Conservation (phyloP, 2,113 vertebrate genomes). For the Cynocephalus volans region DNA sequence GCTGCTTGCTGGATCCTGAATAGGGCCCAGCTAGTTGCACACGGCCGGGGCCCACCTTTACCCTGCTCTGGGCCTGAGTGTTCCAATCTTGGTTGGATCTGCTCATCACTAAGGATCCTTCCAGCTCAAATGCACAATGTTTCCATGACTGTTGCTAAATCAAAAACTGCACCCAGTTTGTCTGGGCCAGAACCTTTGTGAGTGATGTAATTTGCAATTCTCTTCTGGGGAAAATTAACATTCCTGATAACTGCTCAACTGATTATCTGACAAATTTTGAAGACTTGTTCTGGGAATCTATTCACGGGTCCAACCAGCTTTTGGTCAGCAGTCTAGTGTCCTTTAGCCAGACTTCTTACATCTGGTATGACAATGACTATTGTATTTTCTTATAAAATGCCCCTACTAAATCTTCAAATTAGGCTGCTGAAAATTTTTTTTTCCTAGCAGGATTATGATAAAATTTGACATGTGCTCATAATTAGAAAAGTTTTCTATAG, state of each 20-base stretch:
- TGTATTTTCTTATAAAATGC: neutral
- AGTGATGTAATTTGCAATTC: neutral
- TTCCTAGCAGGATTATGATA: neutral
- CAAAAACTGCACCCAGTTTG: neutral
- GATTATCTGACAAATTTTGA: neutral
- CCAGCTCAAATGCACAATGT: neutral
- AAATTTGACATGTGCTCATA: neutral
- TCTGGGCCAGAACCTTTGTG: neutral
- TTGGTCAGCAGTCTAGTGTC: neutral
- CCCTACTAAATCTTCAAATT: neutral
- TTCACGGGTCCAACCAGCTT: neutral
- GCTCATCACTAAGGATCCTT: neutral
- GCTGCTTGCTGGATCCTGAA: neutral
- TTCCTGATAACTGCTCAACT: neutral
- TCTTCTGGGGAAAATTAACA: neutral
- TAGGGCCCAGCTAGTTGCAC: neutral
- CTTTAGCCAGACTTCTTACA: neutral
- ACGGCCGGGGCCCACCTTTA: accelerated
- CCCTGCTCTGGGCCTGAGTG: neutral
- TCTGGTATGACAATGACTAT: neutral
- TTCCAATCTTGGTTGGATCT: neutral
- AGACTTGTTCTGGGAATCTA: constrained; percentile 4
- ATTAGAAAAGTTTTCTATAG: constrained; percentile 5
- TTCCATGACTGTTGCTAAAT: neutral
- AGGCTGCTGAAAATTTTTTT: neutral